Evolutionary conservation across 2,113 vertebrate genomes (phyloP).

Genomic region (Heliornis fulica): DNA sequence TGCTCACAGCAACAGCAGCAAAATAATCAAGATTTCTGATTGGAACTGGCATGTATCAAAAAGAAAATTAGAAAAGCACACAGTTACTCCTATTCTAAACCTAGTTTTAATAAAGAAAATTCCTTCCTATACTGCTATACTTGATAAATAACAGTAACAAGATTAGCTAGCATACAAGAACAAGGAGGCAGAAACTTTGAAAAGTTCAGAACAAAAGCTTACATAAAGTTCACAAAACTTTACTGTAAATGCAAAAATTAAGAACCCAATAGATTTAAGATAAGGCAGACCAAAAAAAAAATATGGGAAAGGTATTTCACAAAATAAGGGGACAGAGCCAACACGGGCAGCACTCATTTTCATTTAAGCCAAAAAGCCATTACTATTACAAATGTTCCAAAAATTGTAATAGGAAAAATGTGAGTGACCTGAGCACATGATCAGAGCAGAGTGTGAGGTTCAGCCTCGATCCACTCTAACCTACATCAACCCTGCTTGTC

Average conservation of each 20-base stretch:
- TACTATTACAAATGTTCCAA: background rate
- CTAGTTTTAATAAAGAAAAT: background rate
- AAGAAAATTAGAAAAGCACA: constrained; percentile 59
- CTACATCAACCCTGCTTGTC: background rate
- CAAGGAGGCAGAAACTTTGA: background rate
- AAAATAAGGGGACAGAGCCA: background rate
- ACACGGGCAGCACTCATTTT: background rate
- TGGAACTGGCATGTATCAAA: constrained; percentile 50
- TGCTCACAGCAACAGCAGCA: constrained; percentile 47
- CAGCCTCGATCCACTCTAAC: background rate
- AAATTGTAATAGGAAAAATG: background rate
- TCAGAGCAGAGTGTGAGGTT: background rate
- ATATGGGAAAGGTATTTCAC: background rate
- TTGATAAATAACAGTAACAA: background rate
- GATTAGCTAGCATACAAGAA: background rate
- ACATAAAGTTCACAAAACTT: background rate
- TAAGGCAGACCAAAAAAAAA: background rate
- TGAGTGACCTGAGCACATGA: background rate
- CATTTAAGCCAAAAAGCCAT: background rate
- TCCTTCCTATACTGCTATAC: background rate
- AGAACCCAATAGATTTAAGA: background rate
- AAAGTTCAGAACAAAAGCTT: background rate
- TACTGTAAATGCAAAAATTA: background rate
- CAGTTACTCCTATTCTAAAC: constrained; percentile 35
- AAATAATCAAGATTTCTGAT: constrained; percentile 41